phyloP scores from a whole-genome alignment of 2,888 invertebrate species.

The Nomada goodeniana region DNA sequence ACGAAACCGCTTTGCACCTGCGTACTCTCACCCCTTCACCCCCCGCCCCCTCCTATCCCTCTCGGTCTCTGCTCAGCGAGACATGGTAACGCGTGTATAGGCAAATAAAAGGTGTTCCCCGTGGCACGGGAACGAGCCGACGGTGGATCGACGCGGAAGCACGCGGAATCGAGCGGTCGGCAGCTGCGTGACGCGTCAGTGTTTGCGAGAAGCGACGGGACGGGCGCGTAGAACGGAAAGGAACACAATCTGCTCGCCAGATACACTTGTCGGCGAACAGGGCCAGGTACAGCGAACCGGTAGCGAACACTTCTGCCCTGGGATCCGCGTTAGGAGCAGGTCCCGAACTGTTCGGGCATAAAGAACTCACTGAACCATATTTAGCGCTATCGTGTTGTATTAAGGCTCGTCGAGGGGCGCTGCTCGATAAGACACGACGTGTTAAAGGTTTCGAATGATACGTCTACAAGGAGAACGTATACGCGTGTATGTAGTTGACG shows the following conservation, averaged over 20 bases:
- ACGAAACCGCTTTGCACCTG: constrained; percentile 30
- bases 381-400: constrained; percentile 67
- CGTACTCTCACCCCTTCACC: not conserved
- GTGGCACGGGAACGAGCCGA: constrained; percentile 1
- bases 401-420: constrained; percentile 47
- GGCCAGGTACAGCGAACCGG: constrained; percentile 37
- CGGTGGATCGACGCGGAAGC: constrained; percentile 43
- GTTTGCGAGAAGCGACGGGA: constrained; percentile 40
- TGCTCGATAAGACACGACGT: constrained; percentile 64
- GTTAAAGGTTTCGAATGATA: constrained; percentile 69
- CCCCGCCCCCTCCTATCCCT: too few relatives aligned
- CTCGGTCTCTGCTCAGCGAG: not conserved
- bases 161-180: constrained; percentile 40
- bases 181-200: constrained; percentile 54
- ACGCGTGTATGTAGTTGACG: constrained; percentile 33
- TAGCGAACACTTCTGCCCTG: constrained; percentile 56
- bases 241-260: constrained; percentile 47
- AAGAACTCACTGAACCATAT: constrained; percentile 67
- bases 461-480: constrained; percentile 54
- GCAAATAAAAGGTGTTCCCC: constrained; percentile 44
- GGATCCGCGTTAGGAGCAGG: constrained; percentile 64
- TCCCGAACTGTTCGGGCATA: constrained; percentile 59
- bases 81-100: constrained; percentile 46
- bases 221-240: constrained; percentile 7
- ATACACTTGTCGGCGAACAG: constrained; percentile 46